phyloP scores from a whole-genome alignment of 2,888 invertebrate genomes.

The Melangyna quadrimaculata region DNA sequence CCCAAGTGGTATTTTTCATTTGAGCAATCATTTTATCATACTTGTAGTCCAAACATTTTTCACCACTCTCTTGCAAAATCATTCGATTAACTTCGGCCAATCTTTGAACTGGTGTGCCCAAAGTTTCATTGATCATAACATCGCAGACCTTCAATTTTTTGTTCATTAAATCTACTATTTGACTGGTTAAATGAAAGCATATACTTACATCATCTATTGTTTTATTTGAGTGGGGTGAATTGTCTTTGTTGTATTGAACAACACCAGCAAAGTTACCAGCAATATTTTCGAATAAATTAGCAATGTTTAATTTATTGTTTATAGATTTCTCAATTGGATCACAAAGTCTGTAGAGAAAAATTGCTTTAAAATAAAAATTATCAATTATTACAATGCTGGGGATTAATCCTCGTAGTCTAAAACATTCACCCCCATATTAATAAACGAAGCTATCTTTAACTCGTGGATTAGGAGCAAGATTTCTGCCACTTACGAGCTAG shows the following conservation, averaged over 20 bases:
- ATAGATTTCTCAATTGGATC: slow-evolving; percentile 86
- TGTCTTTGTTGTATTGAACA: slow-evolving; percentile 97
- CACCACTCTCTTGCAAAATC: slow-evolving; percentile 84
- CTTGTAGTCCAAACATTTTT: slow-evolving; percentile 91
- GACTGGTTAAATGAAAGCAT: background rate
- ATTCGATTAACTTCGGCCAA: slow-evolving; percentile 88
- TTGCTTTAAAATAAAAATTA: background rate
- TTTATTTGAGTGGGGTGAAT: slow-evolving; percentile 87
- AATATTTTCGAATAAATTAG: slow-evolving; percentile 90
- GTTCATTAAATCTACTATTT: background rate
- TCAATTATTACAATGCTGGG: background rate
- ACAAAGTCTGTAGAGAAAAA: slow-evolving; percentile 84
- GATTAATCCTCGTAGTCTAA: too few species aligned
- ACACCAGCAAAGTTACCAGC: slow-evolving; percentile 94
- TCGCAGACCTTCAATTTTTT: slow-evolving; percentile 84
- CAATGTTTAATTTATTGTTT: slow-evolving; percentile 85
- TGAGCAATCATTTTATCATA: slow-evolving; percentile 89
- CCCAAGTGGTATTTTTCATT: slow-evolving; percentile 86
- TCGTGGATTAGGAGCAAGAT: too few species aligned
- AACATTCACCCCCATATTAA: too few species aligned
- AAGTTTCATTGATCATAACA: slow-evolving; percentile 85
- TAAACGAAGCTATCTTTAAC: too few species aligned
- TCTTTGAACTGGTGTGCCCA: slow-evolving; percentile 85
- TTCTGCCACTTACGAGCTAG: too few species aligned
- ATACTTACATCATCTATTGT: slow-evolving; percentile 87